These are phyloP conservation scores for Macropis europaea DNA, from an alignment of 2,888 invertebrate species.

Conservation along the genomic window DNA sequence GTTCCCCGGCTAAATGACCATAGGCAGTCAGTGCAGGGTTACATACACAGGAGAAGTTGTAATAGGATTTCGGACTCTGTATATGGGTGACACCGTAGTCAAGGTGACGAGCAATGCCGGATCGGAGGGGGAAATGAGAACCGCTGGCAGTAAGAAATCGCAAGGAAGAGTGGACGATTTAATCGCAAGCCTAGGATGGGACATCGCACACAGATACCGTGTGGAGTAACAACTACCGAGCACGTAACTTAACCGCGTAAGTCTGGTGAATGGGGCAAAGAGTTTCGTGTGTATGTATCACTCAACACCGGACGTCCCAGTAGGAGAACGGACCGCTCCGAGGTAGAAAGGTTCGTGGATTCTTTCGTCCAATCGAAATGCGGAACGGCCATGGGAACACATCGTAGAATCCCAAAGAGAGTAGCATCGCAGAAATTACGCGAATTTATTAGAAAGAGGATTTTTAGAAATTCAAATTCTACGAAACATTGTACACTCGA, in stretches of 20 bases:
- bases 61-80: no score
- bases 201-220: slow-evolving; percentile 32
- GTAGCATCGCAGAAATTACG: slow-evolving; percentile 4
- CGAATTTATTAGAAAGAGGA: slow-evolving; percentile 40
- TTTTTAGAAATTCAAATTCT: slow-evolving; percentile 28
- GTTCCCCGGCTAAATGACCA: no score
- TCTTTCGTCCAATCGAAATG: slow-evolving; percentile 43
- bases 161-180: slow-evolving; percentile 40
- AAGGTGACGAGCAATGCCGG: background rate
- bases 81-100: no score
- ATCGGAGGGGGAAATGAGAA: background rate
- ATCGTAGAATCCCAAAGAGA: slow-evolving; percentile 36
- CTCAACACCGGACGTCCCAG: slow-evolving; percentile 42
- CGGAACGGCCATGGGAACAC: slow-evolving; percentile 51
- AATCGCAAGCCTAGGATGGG: slow-evolving; percentile 28
- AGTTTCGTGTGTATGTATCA: slow-evolving; percentile 28
- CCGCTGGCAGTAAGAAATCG: slow-evolving; percentile 24
- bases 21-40: no score
- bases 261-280: slow-evolving; percentile 45
- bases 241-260: slow-evolving; percentile 47
- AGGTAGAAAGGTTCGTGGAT: slow-evolving; percentile 46
- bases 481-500: no score
- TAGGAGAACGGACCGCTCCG: slow-evolving; percentile 34
- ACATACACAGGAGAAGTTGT: no score
- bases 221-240: slow-evolving; percentile 28